Conservation (phyloP, 2,113 vertebrate species). For the Herpailurus yagouaroundi region DNA sequence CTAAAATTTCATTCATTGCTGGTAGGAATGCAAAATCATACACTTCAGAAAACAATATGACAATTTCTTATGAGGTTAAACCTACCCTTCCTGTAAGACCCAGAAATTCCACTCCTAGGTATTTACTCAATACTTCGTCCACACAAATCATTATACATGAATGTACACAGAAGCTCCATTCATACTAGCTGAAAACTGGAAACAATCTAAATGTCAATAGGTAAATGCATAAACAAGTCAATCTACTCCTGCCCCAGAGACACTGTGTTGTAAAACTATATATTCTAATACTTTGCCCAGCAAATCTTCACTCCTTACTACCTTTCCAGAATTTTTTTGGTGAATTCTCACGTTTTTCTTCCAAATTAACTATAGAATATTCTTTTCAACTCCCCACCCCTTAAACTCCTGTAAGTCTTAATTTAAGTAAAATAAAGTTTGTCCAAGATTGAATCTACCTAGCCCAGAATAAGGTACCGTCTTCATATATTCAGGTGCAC, state of each 20-base stretch:
- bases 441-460: neutral
- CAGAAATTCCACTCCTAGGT: neutral
- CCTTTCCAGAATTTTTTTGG: neutral
- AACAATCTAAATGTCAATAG: neutral
- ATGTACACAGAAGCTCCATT: neutral
- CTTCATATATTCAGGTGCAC: neutral
- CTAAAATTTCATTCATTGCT: neutral
- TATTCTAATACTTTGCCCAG: neutral
- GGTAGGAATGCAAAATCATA: neutral
- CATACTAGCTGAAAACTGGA: neutral
- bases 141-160: neutral
- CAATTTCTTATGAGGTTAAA: neutral
- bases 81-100: neutral
- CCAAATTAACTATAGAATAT: neutral
- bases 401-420: neutral
- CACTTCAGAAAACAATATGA: neutral
- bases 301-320: neutral
- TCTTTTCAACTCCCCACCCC: neutral
- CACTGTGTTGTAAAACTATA: neutral
- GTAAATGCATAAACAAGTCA: neutral
- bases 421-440: neutral
- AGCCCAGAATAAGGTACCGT: neutral
- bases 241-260: neutral
- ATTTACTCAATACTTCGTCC: neutral
- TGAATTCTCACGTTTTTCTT: slow-evolving; percentile 5